These are phyloP conservation scores for Apistogramma diplotaenia DNA, from an alignment of 2,113 vertebrate species.

Conservation along the genomic window DNA sequence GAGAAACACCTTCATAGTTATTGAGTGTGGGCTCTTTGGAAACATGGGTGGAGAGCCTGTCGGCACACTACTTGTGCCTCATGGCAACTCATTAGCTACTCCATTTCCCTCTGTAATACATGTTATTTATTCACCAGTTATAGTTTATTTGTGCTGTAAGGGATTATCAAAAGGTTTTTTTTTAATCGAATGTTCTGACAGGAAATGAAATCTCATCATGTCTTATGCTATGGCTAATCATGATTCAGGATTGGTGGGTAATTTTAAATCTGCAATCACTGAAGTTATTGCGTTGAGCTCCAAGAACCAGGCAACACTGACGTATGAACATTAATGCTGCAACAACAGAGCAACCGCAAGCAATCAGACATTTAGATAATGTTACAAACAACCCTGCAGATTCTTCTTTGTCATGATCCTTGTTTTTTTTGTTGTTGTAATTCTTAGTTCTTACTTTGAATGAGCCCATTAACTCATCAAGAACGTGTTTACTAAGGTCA, in stretches of 20 bases:
- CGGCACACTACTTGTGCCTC: not conserved
- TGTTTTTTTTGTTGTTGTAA: too few species aligned
- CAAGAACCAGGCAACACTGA: not conserved
- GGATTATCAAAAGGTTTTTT: not conserved
- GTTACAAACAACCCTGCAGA: too few species aligned
- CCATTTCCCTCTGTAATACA: not conserved
- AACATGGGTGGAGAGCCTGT: not conserved
- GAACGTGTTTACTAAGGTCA: not conserved
- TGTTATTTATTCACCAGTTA: not conserved
- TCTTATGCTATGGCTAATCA: not conserved
- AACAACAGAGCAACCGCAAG: not conserved
- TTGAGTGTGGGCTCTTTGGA: slow-evolving; percentile 27
- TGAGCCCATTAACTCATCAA: not conserved
- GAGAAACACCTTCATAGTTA: slow-evolving; percentile 19
- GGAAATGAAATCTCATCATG: not conserved
- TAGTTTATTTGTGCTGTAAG: not conserved
- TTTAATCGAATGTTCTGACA: not conserved
- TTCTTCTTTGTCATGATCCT: too few species aligned
- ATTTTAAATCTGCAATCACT: not conserved
- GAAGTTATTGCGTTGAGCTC: not conserved
- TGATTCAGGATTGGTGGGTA: not conserved
- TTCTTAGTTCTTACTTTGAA: not conserved
- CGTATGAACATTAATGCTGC: not conserved
- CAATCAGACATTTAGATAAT: too few species aligned
- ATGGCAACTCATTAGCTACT: slow-evolving; percentile 7